Evolutionary conservation across 2,113 vertebrate species (phyloP).

Genomic region (Proteles cristata): DNA sequence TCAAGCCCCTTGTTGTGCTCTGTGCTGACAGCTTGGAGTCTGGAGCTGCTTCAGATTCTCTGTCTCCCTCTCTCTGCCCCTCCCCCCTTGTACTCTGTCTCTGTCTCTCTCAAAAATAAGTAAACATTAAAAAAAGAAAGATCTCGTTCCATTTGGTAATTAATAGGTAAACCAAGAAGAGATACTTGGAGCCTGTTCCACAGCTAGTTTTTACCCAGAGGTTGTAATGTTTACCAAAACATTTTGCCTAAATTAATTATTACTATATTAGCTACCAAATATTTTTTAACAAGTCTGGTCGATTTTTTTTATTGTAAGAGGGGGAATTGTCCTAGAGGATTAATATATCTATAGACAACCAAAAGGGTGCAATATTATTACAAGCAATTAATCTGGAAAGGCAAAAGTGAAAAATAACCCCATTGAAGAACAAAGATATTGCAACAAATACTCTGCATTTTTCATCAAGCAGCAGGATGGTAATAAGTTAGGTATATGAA

Average conservation of each 20-base stretch:
- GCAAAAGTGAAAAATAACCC: conserved; percentile 4
- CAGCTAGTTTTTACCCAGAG: background rate
- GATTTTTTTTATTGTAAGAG: conserved; percentile 9
- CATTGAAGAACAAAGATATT: conserved; percentile 34
- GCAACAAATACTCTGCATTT: conserved; percentile 49
- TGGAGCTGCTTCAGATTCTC: no score
- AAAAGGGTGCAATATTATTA: conserved; percentile 22
- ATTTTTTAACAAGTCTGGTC: background rate
- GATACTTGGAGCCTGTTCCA: background rate
- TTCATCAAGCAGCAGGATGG: conserved; percentile 29
- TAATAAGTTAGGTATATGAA: conserved; percentile 49
- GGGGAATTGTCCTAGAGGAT: background rate
- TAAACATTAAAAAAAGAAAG: background rate
- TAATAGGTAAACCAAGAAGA: background rate
- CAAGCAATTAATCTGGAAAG: conserved; percentile 54
- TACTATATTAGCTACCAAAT: background rate
- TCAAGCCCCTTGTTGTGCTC: no score
- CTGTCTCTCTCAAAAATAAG: no score
- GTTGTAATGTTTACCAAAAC: background rate
- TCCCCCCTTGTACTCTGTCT: no score
- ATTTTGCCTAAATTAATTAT: conserved; percentile 9
- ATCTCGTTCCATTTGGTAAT: background rate
- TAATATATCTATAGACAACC: conserved; percentile 32
- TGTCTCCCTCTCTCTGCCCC: no score
- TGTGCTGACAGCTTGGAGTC: no score